Evolutionary conservation across 2,113 vertebrate species (phyloP), one percentile per base, ranked within the genome.

Genomic region (Nerophis ophidion): DNA sequence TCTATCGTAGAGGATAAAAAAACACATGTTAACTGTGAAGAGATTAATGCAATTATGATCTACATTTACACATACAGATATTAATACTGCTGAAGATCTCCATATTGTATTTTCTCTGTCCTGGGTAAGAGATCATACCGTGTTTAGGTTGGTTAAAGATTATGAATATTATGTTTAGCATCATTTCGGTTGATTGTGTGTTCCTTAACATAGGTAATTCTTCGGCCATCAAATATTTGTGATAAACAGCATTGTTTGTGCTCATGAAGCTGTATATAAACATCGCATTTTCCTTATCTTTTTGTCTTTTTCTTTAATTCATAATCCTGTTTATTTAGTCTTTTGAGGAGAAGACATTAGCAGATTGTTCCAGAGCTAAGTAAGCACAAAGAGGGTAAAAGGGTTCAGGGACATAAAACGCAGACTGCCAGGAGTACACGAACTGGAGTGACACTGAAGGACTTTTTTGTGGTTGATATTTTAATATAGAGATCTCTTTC

Each of bases 251-350:
- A 38, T 46, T 57, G 73, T 35, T 57, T 73, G 35, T 62, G 34
- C 60, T 61, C 49, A 45, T 66, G 60, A 45, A 53, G 52, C 53
- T 62, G n/a, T 57, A 34, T 49, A 3, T 66, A 56, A 59, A 74
- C 66, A 19, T 47, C 14, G 26, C 45, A 61, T 63, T 50, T 68
- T 56, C 48, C 66, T 76, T 83, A 79, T 83, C 71, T 55, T 66
- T 59, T 61, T 55, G 70, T 48, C 71, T 66, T 79, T 77, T 71
- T 72, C 62, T 77, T 17, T 8, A 65, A 68, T 70, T 72, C 77
- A 72, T 61, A 34, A 62, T 74, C 47, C 38, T 72, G 65, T 80
- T 87, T 91, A 89, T 89, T 88, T 91, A 87, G 88, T 90, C 87
- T 89, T 82, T 83, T 79, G 65, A 63, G 17, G 17, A 51, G 64